phyloP scores from a whole-genome alignment of 2,797 vertebrate species.

The Melanotaenia nigrans region DNA sequence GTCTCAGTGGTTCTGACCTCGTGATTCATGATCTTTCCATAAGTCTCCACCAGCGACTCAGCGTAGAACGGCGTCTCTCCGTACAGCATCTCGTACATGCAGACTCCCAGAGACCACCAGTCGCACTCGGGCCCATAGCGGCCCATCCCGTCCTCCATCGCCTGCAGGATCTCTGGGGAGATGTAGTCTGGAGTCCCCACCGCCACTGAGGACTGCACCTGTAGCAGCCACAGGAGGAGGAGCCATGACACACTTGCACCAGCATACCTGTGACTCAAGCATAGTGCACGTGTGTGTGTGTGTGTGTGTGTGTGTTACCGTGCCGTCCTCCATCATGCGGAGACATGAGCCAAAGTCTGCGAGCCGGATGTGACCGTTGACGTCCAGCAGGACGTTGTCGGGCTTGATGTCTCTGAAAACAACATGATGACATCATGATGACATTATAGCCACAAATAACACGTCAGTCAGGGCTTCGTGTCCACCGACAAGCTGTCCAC shows the following conservation, averaged over 20 bases:
- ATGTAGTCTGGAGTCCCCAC: no score
- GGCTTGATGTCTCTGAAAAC: conserved; percentile 92
- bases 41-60: conserved; percentile 95
- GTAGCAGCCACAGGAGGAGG: not conserved
- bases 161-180: no score
- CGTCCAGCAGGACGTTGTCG: conserved; percentile 94
- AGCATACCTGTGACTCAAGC: no score
- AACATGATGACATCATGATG: not conserved
- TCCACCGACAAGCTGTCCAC: no score
- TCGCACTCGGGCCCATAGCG: conserved; percentile 97
- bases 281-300: no score
- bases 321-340: conserved; percentile 96
- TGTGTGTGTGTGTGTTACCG: conserved; percentile 79
- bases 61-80: conserved; percentile 98
- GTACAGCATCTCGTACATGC: conserved; percentile 98
- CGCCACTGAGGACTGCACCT: conserved; percentile 93
- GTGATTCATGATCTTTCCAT: conserved; percentile 99
- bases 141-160: conserved; percentile 95
- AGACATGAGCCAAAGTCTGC: conserved; percentile 98
- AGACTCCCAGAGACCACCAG: conserved; percentile 98
- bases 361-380: conserved; percentile 95
- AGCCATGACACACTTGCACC: not conserved
- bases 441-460: no score
- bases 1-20: conserved; percentile 80
- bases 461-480: no score